phyloP scores from a whole-genome alignment of 53 echinoderm and acorn worm species.

The Arbacia lixula region DNA sequence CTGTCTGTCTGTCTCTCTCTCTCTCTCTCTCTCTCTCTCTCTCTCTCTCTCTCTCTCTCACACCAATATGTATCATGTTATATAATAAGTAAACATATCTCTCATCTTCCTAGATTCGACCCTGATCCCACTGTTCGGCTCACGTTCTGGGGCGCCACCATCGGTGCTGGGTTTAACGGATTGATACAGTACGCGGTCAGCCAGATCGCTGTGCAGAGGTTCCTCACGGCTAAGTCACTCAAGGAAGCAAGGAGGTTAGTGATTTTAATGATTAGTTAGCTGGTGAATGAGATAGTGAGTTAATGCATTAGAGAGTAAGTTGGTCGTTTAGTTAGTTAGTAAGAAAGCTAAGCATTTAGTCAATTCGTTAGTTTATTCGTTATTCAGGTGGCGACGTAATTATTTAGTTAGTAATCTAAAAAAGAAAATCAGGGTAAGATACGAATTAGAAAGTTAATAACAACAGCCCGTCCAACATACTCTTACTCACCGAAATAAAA shows the following conservation, averaged over 20 bases:
- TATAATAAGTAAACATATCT: too few species aligned
- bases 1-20: background rate
- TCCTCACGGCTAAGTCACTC: conserved; percentile 73
- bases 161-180: conserved; percentile 67
- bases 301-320: background rate
- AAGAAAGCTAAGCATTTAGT: too few species aligned
- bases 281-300: background rate
- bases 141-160: conserved; percentile 48
- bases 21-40: too few species aligned
- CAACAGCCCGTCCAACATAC: too few species aligned
- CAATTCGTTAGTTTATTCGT: too few species aligned
- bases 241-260: conserved; percentile 69
- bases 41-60: too few species aligned
- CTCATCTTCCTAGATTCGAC: conserved; percentile 71
- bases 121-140: conserved; percentile 62
- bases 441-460: too few species aligned
- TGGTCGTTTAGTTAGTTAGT: background rate
- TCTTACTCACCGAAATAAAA: too few species aligned
- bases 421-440: too few species aligned
- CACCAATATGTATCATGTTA: too few species aligned
- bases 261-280: background rate
- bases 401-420: too few species aligned
- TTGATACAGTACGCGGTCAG: conserved; percentile 72
- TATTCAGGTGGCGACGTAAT: too few species aligned
- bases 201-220: conserved; percentile 79